These are phyloP conservation scores for Lagodon rhomboides DNA, from an alignment of 2,797 vertebrate species.

Conservation along the genomic window DNA sequence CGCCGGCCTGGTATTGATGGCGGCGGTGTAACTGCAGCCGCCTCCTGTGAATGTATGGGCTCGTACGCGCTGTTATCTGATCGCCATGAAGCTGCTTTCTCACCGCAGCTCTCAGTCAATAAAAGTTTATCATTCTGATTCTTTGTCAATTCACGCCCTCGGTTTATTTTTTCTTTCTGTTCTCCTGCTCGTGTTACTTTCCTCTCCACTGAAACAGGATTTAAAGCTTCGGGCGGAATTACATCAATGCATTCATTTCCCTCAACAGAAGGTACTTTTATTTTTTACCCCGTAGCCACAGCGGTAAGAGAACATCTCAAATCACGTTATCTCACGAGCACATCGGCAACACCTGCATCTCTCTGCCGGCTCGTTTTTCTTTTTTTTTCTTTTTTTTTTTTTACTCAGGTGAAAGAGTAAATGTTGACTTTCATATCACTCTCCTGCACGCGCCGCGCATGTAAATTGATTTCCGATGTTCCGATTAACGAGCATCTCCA, in stretches of 20 bases:
- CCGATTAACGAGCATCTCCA: conserved; percentile 73
- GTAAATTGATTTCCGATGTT: conserved; percentile 84
- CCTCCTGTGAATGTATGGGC: conserved; percentile 15
- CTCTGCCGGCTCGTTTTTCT: conserved; percentile 34
- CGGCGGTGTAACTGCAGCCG: conserved; percentile 33
- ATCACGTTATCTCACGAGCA: conserved; percentile 47
- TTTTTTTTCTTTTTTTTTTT: conserved; percentile 59
- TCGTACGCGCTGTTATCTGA: conserved; percentile 26
- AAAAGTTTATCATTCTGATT: conserved; percentile 39
- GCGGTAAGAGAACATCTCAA: conserved; percentile 39
- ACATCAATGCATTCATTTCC: conserved; percentile 19
- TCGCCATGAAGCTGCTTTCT: conserved; percentile 34
- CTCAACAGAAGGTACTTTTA: conserved; percentile 13
- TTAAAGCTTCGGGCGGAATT: conserved; percentile 33
- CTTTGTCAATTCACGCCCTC: conserved; percentile 17
- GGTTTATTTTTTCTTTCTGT: background rate
- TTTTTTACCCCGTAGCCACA: conserved; percentile 36
- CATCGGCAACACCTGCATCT: conserved; percentile 46
- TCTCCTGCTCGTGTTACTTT: conserved; percentile 1
- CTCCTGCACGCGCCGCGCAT: conserved; percentile 53
- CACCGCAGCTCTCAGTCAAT: conserved; percentile 25
- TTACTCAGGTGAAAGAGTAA: conserved; percentile 51
- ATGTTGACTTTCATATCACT: conserved; percentile 69
- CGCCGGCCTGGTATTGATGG: conserved; percentile 39
- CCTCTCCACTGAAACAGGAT: conserved; percentile 25